A percentile compares a stretch with the other conserved stretches of the same genome.
Evolutionary conservation across 2,888 invertebrate genomes (phyloP).

Genomic region (Slavum lentiscoides): DNA sequence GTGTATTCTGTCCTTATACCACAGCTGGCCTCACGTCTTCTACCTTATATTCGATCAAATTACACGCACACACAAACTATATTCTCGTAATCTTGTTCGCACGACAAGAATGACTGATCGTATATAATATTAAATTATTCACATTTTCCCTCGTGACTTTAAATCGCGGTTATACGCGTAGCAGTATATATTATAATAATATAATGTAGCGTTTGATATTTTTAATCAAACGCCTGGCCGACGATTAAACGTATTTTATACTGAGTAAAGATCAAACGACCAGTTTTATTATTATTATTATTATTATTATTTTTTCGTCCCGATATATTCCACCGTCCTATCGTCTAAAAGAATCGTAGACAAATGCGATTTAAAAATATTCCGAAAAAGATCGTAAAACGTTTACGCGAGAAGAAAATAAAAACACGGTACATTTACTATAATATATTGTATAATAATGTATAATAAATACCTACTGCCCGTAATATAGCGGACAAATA

Average conservation of each 20-base stretch:
- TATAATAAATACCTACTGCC: too few species aligned
- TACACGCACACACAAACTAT: background rate
- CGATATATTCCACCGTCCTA: background rate
- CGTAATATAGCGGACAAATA: background rate
- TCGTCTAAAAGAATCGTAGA: background rate
- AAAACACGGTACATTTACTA: background rate
- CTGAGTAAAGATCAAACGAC: background rate
- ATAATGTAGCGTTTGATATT: conserved; percentile 4
- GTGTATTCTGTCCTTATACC: background rate
- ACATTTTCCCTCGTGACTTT: conserved; percentile 1
- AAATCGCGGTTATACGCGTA: background rate
- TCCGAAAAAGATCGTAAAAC: background rate
- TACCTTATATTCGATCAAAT: background rate
- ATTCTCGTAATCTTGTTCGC: conserved; percentile 1
- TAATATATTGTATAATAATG: too few species aligned
- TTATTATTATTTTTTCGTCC: background rate
- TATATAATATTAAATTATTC: conserved; percentile 6
- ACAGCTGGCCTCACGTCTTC: background rate
- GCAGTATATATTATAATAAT: background rate
- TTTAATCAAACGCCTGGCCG: conserved; percentile 21
- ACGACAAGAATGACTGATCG: conserved; percentile 26
- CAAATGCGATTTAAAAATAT: background rate
- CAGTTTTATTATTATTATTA: background rate
- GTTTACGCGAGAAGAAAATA: too few species aligned
- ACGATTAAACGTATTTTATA: conserved; percentile 3